Percentiles rank a stretch among this genome's conserved stretches.
Evolutionary conservation across 2,113 vertebrate genomes (phyloP).

Genomic region (Tonatia bakeri): DNA sequence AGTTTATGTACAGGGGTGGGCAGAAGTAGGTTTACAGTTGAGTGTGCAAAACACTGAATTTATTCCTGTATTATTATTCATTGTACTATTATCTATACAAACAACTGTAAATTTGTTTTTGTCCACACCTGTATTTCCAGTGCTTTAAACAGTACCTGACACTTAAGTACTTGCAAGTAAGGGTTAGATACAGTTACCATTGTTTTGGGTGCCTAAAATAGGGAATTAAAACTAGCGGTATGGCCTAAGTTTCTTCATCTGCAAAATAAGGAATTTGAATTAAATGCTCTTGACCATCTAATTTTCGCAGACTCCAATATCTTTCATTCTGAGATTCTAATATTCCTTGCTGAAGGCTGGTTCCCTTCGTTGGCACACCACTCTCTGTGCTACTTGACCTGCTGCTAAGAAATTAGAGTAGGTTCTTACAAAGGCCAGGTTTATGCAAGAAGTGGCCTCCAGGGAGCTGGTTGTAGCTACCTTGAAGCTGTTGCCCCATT

Average conservation of each 20-base stretch:
- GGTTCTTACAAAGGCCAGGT: neutral
- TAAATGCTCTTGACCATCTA: neutral
- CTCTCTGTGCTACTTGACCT: neutral
- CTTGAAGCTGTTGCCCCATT: neutral
- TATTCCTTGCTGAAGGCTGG: neutral
- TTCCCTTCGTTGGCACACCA: neutral
- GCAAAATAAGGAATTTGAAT: neutral
- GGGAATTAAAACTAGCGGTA: neutral
- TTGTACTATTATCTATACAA: neutral
- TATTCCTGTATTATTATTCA: neutral
- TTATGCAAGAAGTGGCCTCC: neutral
- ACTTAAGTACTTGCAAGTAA: neutral
- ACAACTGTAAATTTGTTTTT: too few species aligned
- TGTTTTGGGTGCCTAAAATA: conserved; percentile 2
- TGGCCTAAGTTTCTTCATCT: neutral
- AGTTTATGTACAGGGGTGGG: neutral
- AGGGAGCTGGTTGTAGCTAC: neutral
- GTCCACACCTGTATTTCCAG: neutral
- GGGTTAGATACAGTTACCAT: neutral
- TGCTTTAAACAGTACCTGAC: neutral
- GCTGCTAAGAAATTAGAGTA: conserved; percentile 42
- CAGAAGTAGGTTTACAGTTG: too few species aligned
- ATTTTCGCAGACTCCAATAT: neutral
- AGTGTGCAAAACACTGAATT: neutral
- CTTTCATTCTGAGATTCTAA: neutral